These are phyloP conservation scores for Tetramorium parvispinum DNA, from an alignment of 1,140 invertebrate genomes.

Conservation along the genomic window DNA sequence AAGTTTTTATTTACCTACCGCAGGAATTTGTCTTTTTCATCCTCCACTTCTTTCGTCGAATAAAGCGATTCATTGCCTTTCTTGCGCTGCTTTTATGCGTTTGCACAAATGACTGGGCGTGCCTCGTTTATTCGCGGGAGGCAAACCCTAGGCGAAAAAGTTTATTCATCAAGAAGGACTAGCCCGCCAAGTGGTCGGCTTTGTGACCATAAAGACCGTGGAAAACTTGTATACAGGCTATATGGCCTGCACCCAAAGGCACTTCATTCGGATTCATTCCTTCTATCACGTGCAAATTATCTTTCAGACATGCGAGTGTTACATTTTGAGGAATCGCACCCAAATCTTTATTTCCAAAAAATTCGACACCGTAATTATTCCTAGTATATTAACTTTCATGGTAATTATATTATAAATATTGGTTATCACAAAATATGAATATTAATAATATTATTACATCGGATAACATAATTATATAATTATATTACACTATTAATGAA, in stretches of 20 bases:
- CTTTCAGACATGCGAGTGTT: neutral
- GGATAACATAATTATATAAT: neutral
- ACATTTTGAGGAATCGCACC: neutral
- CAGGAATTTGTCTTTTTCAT: neutral
- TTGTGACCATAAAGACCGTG: conserved; percentile 57
- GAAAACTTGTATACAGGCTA: conserved; percentile 62
- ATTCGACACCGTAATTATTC: neutral
- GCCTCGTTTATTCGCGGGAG: conserved; percentile 69
- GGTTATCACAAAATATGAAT: no score
- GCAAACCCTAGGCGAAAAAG: conserved; percentile 57
- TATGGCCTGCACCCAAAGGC: conserved; percentile 37
- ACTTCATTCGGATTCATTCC: conserved; percentile 67
- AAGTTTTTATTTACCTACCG: conserved; percentile 39
- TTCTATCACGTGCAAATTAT: conserved; percentile 34
- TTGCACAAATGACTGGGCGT: conserved; percentile 72
- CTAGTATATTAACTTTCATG: neutral
- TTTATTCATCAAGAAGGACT: conserved; percentile 60
- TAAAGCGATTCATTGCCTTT: conserved; percentile 65
- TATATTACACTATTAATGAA: neutral
- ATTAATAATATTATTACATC: neutral
- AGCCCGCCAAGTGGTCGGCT: conserved; percentile 58
- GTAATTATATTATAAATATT: neutral
- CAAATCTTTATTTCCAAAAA: neutral
- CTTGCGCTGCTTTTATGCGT: conserved; percentile 58
- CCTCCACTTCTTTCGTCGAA: conserved; percentile 42